phyloP scores from a whole-genome alignment of 2,888 invertebrate genomes.

The Amphipoea lucens region DNA sequence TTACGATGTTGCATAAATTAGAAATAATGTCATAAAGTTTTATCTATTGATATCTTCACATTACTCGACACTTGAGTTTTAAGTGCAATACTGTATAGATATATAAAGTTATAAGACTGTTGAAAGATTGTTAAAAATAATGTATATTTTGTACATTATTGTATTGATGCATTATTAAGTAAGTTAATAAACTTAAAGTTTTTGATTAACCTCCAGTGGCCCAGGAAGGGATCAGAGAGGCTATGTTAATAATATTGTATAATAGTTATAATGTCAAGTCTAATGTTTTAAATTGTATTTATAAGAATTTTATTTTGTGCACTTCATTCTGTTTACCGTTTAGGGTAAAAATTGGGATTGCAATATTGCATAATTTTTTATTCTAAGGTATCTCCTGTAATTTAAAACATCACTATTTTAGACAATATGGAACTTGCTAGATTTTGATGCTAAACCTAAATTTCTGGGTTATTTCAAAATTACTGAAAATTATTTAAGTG shows the following conservation, averaged over 20 bases:
- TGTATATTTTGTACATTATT: slow-evolving; percentile 89
- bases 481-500: slow-evolving; percentile 60
- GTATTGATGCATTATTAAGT: slow-evolving; percentile 84
- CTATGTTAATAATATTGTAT: slow-evolving; percentile 78
- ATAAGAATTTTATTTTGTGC: slow-evolving; percentile 67
- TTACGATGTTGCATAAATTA: slow-evolving; percentile 63
- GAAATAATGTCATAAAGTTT: slow-evolving; percentile 67
- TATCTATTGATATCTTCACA: slow-evolving; percentile 67
- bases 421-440: slow-evolving; percentile 51
- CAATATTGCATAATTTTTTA: slow-evolving; percentile 70
- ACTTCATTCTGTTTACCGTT: slow-evolving; percentile 58
- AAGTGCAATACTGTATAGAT: slow-evolving; percentile 89
- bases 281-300: slow-evolving; percentile 70
- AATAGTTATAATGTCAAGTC: slow-evolving; percentile 69
- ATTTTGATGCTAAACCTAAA: slow-evolving; percentile 56
- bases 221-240: slow-evolving; percentile 74
- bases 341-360: slow-evolving; percentile 64
- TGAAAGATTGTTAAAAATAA: slow-evolving; percentile 88
- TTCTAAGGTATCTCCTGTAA: slow-evolving; percentile 45
- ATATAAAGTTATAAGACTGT: slow-evolving; percentile 89
- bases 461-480: slow-evolving; percentile 48
- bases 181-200: slow-evolving; percentile 81
- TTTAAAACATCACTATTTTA: slow-evolving; percentile 64
- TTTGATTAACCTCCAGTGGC: slow-evolving; percentile 77
- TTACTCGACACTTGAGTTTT: slow-evolving; percentile 70